Percentiles rank a stretch among this genome's conserved stretches.
These are phyloP conservation scores for Callyntrura sp. DNA, from an alignment of 2,888 invertebrate genomes.

Conservation along the genomic window DNA sequence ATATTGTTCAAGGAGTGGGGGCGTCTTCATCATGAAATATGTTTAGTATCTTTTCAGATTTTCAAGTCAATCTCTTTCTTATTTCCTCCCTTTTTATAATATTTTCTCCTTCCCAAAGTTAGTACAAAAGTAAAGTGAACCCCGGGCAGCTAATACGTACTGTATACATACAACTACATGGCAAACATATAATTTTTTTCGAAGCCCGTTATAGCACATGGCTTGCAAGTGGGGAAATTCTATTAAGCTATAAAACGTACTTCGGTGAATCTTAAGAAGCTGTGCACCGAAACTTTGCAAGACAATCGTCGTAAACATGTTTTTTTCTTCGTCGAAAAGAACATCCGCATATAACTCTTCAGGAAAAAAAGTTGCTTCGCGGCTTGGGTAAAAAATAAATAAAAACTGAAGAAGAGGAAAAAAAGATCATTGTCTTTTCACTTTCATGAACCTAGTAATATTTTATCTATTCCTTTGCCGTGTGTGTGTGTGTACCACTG, in stretches of 20 bases:
- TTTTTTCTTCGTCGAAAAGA: background rate
- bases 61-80: slow-evolving; percentile 67
- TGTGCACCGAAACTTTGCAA: background rate
- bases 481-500: background rate
- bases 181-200: background rate
- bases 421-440: slow-evolving; percentile 5
- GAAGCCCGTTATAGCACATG: background rate
- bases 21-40: slow-evolving; percentile 66
- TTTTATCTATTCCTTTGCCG: background rate
- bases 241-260: slow-evolving; percentile 23
- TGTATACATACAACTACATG: background rate
- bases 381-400: background rate
- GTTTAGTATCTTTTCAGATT: slow-evolving; percentile 69
- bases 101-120: background rate
- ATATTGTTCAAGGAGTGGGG: slow-evolving; percentile 37
- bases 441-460: background rate
- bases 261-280: background rate
- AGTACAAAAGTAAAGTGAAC: background rate
- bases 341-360: no score
- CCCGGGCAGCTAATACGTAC: background rate
- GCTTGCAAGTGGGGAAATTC: background rate
- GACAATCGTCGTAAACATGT: background rate
- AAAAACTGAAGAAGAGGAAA: background rate
- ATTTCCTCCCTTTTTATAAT: slow-evolving; percentile 24
- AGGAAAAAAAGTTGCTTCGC: background rate